These are phyloP conservation scores for Alloplasta piceator DNA, from an alignment of 2,888 invertebrate species.

Conservation along the genomic window DNA sequence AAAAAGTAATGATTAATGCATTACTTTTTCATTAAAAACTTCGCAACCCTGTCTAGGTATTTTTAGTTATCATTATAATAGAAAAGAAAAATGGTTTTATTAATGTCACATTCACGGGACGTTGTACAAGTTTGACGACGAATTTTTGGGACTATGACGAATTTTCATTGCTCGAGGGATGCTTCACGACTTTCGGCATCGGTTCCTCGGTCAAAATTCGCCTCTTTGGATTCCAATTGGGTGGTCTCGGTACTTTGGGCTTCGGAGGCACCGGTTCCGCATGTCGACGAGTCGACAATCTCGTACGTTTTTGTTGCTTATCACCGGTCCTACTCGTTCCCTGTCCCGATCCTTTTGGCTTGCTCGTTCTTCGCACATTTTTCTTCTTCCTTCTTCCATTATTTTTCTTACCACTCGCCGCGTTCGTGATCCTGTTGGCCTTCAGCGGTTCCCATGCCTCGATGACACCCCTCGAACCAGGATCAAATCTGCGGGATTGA, in stretches of 20 bases:
- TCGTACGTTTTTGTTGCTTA: conserved; percentile 46
- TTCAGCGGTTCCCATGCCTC: conserved; percentile 48
- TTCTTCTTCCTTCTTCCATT: conserved; percentile 41
- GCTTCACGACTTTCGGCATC: conserved; percentile 72
- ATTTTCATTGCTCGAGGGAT: conserved; percentile 50
- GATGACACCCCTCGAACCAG: conserved; percentile 51
- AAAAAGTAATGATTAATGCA: too few relatives aligned
- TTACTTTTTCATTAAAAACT: too few relatives aligned
- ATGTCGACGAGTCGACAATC: conserved; percentile 44
- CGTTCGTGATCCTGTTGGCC: conserved; percentile 14
- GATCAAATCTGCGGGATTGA: conserved; percentile 65
- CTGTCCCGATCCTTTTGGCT: conserved; percentile 48
- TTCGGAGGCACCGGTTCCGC: conserved; percentile 62
- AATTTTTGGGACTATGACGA: conserved; percentile 21
- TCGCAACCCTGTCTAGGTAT: too few relatives aligned
- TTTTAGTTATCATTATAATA: background rate
- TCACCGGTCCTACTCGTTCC: conserved; percentile 3
- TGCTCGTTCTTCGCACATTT: conserved; percentile 15
- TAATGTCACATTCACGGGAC: conserved; percentile 18
- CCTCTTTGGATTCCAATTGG: conserved; percentile 71
- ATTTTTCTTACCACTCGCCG: conserved; percentile 10
- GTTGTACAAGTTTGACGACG: conserved; percentile 11
- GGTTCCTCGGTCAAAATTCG: conserved; percentile 74
- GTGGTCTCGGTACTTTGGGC: conserved; percentile 71
- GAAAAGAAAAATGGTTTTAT: background rate